Evolutionary conservation across 2,888 invertebrate species (phyloP).

Genomic region (Cryptophagus acutangulus): DNA sequence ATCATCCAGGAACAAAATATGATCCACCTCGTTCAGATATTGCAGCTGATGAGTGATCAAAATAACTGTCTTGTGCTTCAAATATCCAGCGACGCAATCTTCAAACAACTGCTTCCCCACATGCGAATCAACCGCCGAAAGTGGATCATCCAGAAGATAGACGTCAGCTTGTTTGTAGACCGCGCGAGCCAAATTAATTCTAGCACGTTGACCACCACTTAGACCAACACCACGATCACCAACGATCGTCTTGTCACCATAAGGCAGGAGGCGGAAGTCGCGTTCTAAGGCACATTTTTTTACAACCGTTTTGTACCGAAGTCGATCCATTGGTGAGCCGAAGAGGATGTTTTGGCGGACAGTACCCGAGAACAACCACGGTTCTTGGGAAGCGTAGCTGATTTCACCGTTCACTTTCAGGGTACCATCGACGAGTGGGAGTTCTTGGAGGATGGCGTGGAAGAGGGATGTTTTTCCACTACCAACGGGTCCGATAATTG

Average conservation of each 20-base stretch:
- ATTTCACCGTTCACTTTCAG: slow-evolving; percentile 65
- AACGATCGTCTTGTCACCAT: slow-evolving; percentile 77
- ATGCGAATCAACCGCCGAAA: slow-evolving; percentile 89
- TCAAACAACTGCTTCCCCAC: slow-evolving; percentile 87
- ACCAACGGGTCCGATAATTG: slow-evolving; percentile 64
- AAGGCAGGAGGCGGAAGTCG: slow-evolving; percentile 72
- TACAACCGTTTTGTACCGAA: slow-evolving; percentile 60
- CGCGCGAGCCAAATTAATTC: slow-evolving; percentile 82
- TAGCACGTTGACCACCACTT: slow-evolving; percentile 81
- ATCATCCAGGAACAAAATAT: slow-evolving; percentile 58
- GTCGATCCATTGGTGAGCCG: slow-evolving; percentile 67
- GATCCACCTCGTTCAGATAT: slow-evolving; percentile 58
- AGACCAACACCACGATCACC: slow-evolving; percentile 76
- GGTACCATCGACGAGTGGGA: slow-evolving; percentile 63
- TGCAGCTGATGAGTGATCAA: slow-evolving; percentile 74
- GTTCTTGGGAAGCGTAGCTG: slow-evolving; percentile 81
- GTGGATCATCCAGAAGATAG: slow-evolving; percentile 84
- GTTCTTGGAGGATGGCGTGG: slow-evolving; percentile 64
- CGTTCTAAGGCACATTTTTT: slow-evolving; percentile 66
- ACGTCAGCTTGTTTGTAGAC: slow-evolving; percentile 83
- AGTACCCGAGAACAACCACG: slow-evolving; percentile 80
- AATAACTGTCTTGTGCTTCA: slow-evolving; percentile 66
- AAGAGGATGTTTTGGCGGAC: slow-evolving; percentile 91
- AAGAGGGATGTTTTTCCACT: slow-evolving; percentile 59
- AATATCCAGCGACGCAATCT: slow-evolving; percentile 63